A percentile compares a stretch with the other conserved stretches of the same genome.
Conservation (phyloP, 2,113 vertebrate species). For the Cettia cetti region DNA sequence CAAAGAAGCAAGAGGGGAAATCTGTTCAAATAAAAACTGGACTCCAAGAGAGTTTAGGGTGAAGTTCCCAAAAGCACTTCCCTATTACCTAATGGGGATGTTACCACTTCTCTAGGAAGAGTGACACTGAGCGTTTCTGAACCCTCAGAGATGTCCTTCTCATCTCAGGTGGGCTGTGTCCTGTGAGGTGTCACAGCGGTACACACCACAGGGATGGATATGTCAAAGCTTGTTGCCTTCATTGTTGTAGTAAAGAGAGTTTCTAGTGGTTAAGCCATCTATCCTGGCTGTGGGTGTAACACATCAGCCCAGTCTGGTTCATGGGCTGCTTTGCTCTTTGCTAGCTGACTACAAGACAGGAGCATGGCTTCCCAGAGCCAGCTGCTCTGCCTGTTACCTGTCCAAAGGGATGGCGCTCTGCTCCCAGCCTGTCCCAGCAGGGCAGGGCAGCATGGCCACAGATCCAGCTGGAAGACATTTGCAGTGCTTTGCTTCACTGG, state of each 20-base stretch:
- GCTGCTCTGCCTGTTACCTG: neutral
- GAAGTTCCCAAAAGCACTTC: neutral
- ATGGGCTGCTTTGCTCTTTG: neutral
- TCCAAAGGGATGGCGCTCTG: neutral
- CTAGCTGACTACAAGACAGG: neutral
- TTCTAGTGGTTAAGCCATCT: neutral
- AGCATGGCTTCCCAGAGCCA: rapidly evolving
- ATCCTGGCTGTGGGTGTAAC: neutral
- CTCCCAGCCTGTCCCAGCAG: neutral
- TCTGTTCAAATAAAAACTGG: neutral
- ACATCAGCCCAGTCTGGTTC: neutral
- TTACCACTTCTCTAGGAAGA: neutral
- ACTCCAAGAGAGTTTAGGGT: neutral
- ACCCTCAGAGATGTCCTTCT: neutral
- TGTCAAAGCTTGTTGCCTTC: neutral
- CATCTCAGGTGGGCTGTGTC: rapidly evolving
- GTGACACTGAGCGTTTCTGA: neutral
- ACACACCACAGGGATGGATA: neutral
- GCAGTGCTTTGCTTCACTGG: neutral
- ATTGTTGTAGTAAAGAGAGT: neutral
- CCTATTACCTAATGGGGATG: neutral
- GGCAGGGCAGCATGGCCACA: rapidly evolving
- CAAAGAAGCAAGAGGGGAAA: neutral
- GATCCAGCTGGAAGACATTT: neutral
- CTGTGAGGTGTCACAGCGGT: neutral